Evolutionary conservation across 2,888 invertebrate species (phyloP).

Genomic region (Carterocephalus palaemon): DNA sequence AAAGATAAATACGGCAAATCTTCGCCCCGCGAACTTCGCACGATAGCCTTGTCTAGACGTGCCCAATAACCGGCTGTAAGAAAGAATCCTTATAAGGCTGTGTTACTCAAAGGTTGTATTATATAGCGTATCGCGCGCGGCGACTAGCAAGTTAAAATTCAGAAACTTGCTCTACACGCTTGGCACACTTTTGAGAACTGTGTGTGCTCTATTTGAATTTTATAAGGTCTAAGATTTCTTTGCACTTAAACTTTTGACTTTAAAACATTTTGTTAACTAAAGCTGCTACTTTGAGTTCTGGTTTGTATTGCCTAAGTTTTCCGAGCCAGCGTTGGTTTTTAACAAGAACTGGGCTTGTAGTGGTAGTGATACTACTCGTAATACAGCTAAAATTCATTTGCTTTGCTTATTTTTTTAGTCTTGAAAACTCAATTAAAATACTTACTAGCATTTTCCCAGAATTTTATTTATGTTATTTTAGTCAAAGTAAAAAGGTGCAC

Average conservation of each 20-base stretch:
- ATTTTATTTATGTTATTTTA: no score
- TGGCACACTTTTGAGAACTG: conserved; percentile 6
- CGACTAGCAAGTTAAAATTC: not conserved
- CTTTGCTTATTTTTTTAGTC: no score
- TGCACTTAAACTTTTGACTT: conserved; percentile 20
- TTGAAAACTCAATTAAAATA: no score
- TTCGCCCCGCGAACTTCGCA: no score
- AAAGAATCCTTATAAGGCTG: not conserved
- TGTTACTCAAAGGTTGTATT: not conserved
- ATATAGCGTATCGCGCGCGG: not conserved
- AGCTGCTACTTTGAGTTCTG: conserved; percentile 10
- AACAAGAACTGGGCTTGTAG: not conserved
- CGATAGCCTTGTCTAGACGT: no score
- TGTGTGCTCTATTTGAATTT: conserved; percentile 21
- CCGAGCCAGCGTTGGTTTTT: not conserved
- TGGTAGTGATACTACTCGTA: no score
- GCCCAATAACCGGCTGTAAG: no score
- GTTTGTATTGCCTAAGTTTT: conserved; percentile 16
- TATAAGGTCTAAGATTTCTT: conserved; percentile 21
- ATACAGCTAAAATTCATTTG: no score
- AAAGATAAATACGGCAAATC: no score
- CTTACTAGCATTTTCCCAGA: no score
- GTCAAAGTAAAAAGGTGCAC: no score
- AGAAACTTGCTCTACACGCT: conserved; percentile 1
- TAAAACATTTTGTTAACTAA: conserved; percentile 23